A percentile compares a stretch with the other conserved stretches of the same genome.
phyloP scores from a whole-genome alignment of 35 echinoderm and acorn worm species.

The Amphiura filiformis region DNA sequence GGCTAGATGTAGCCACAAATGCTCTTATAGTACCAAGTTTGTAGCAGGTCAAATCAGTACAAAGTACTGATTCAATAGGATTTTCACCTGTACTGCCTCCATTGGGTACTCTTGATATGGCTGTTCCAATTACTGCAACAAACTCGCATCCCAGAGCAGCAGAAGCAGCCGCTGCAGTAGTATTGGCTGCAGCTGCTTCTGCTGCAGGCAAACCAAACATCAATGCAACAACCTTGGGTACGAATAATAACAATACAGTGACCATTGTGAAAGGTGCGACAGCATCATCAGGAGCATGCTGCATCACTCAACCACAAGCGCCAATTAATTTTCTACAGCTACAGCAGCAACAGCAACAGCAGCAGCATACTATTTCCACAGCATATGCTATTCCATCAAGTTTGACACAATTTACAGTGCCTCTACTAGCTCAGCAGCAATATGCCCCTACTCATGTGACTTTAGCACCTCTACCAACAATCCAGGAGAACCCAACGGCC shows the following conservation, averaged over 20 bases:
- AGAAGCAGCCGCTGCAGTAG: neutral
- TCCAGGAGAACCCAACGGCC: slow-evolving; percentile 20
- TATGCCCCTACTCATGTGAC: neutral
- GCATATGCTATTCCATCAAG: neutral
- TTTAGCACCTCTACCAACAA: slow-evolving; percentile 21
- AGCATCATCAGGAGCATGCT: neutral
- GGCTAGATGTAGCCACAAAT: neutral
- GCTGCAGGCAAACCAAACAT: neutral
- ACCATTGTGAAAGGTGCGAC: neutral
- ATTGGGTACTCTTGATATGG: neutral
- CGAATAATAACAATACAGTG: neutral
- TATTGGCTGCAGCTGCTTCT: neutral
- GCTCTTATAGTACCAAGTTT: neutral
- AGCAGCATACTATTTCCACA: neutral
- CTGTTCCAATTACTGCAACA: neutral
- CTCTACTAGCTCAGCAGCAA: neutral
- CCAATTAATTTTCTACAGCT: neutral
- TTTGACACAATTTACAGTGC: neutral
- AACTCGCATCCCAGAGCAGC: neutral
- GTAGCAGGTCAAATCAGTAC: neutral
- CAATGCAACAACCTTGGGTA: neutral
- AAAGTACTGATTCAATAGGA: slow-evolving; percentile 24
- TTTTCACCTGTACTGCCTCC: slow-evolving; percentile 35
- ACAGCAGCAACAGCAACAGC: neutral
- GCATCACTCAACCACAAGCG: neutral